Conservation (phyloP, 2,888 invertebrate species). For the Coenonympha arcania region DNA sequence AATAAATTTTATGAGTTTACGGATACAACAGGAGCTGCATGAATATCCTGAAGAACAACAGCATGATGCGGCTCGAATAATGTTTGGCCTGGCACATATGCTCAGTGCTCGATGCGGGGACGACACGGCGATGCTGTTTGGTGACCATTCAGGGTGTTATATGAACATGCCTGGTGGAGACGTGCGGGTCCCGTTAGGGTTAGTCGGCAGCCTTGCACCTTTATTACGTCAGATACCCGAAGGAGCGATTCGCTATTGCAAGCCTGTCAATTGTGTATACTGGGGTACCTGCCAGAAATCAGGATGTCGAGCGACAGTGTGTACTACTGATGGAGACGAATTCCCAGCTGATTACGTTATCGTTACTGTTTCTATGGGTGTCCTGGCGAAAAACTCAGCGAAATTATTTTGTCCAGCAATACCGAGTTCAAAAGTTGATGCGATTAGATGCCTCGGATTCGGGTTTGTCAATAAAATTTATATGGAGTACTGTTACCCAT, state of each 20-base stretch:
- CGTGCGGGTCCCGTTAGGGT: conserved; percentile 77
- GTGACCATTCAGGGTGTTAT: conserved; percentile 56
- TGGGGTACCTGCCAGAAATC: conserved; percentile 76
- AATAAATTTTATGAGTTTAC: conserved; percentile 76
- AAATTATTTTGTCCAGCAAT: conserved; percentile 81
- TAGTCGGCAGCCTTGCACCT: conserved; percentile 78
- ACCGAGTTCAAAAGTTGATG: conserved; percentile 79
- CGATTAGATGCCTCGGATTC: conserved; percentile 79
- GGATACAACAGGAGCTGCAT: conserved; percentile 79
- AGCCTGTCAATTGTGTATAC: conserved; percentile 79
- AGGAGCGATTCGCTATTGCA: conserved; percentile 77
- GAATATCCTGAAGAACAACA: conserved; percentile 78
- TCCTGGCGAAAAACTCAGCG: conserved; percentile 77
- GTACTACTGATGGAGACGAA: conserved; percentile 79
- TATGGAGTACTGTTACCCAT: conserved; percentile 81
- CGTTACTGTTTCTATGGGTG: conserved; percentile 83
- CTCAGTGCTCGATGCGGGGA: conserved; percentile 78
- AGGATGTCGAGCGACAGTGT: conserved; percentile 72
- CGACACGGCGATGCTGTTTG: conserved; percentile 67
- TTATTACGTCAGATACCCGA: conserved; percentile 77
- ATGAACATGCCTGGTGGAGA: conserved; percentile 75
- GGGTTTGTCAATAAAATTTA: conserved; percentile 85
- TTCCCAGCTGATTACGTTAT: conserved; percentile 85
- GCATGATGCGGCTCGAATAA: conserved; percentile 78
- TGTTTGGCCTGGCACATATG: conserved; percentile 78